Evolutionary conservation across 2,797 vertebrate genomes (phyloP), one percentile per base, ranked within the genome.

Genomic region (Huso huso): DNA sequence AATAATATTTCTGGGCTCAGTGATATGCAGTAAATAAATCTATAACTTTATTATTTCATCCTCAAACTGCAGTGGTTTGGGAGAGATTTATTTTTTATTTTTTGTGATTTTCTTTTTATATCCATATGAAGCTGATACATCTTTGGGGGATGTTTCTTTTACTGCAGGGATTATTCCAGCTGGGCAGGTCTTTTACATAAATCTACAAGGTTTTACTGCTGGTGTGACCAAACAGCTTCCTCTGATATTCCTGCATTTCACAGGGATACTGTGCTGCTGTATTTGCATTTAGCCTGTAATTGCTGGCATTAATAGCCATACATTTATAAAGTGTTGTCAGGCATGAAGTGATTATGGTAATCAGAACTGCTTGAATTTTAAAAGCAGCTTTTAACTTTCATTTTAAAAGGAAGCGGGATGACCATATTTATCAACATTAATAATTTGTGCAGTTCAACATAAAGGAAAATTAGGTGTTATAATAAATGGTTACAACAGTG

Each of bases 311-410:
- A 85, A 83, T 82, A 80, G 81, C 75, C 51, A 70, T 70, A 67
- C 77, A 75, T 84, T 86, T 83, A 77, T 77, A 74, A 80, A 76
- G 82, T 81, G 79, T 84, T 76, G 78, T 83, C 77, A 81, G 74
- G 82, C 82, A 72, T 81, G 75, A 81, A 79, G 79, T 74, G 79
- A 86, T 89, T 85, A 85, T 86, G 84, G 69, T 84, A 87, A 89
- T 86, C 73, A 68, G 71, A 23, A 61, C 73, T 69, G 71, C 67
- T 63, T 65, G 48, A 79, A 71, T 74, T 74, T 48, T 67, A 74
- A 81, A 83, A 81, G 70, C 77, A 70, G 64, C 79, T 82, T 88
- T 84, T 68, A 75, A 80, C 76, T 59, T 63, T 49, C 68, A 10
- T 23, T 62, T 62, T 62, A 23, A 62, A 62, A 62, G 61, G 61